A percentile compares a stretch with the other conserved stretches of the same genome.
Conservation (phyloP, 2,888 invertebrate genomes). For the Graphium colonna region DNA sequence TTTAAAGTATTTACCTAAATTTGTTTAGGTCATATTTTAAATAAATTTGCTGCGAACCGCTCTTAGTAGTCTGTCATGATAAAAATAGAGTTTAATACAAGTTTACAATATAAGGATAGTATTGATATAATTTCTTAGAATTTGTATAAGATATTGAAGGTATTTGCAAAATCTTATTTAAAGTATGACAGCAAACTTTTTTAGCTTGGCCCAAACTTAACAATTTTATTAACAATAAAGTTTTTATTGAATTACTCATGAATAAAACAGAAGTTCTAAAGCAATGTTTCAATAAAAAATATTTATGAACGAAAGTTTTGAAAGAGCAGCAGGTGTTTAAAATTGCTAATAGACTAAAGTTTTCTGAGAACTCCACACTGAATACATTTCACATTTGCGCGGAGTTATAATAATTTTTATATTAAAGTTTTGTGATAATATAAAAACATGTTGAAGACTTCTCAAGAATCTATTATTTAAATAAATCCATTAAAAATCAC, state of each 20-base stretch:
- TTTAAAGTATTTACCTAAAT: no score
- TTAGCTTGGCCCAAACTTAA: no score
- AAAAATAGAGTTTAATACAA: no score
- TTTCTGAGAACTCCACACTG: conserved; percentile 4
- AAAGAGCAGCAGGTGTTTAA: conserved; percentile 21
- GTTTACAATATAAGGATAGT: no score
- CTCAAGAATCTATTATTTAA: background rate
- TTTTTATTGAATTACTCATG: conserved; percentile 8
- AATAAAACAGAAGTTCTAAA: conserved; percentile 15
- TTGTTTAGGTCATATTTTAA: no score
- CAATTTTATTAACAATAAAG: conserved; percentile 3
- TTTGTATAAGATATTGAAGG: no score
- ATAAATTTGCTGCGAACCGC: no score
- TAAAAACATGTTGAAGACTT: background rate
- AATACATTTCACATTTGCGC: conserved; percentile 11
- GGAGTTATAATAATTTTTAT: background rate
- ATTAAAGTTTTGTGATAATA: background rate
- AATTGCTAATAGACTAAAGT: conserved; percentile 23
- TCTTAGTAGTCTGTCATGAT: no score
- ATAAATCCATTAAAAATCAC: no score
- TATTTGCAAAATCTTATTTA: no score
- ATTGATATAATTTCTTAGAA: no score
- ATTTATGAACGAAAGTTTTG: conserved; percentile 22
- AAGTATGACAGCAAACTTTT: no score
- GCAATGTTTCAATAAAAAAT: conserved; percentile 20